Conservation (phyloP, 2,797 vertebrate species). For the Eptatretus atami region DNA sequence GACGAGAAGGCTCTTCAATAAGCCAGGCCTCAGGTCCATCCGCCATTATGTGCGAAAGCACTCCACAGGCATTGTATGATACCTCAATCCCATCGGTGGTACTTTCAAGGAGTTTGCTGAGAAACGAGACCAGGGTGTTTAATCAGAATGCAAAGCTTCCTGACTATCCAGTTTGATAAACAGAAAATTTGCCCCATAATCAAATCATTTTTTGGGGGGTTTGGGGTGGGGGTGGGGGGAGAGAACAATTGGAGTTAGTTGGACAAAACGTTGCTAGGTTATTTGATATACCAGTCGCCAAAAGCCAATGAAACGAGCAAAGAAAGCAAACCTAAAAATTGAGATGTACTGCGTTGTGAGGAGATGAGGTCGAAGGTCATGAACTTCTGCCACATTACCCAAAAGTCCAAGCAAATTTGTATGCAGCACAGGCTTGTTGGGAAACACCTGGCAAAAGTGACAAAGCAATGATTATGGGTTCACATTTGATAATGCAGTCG, state of each 20-base stretch:
- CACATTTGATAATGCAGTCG: too few relatives aligned
- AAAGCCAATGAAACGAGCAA: too few relatives aligned
- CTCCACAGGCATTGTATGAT: constrained; percentile 82
- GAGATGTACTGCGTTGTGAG: constrained; percentile 77
- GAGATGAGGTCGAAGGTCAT: constrained; percentile 48
- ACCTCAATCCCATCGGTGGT: constrained; percentile 92
- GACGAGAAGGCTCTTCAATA: constrained; percentile 39
- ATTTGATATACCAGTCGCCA: too few relatives aligned
- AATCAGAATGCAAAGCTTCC: too few relatives aligned
- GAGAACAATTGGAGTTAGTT: too few relatives aligned
- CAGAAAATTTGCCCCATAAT: too few relatives aligned
- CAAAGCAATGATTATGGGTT: too few relatives aligned
- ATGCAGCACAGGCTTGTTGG: constrained; percentile 82
- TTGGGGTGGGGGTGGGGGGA: too few relatives aligned
- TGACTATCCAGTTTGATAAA: too few relatives aligned
- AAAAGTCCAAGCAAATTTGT: constrained; percentile 85
- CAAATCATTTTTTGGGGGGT: too few relatives aligned
- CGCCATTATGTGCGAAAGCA: constrained; percentile 92
- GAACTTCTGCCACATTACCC: constrained; percentile 81
- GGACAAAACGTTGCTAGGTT: too few relatives aligned
- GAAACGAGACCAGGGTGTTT: not conserved
- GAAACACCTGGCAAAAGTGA: constrained; percentile 34
- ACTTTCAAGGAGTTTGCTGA: constrained; percentile 65
- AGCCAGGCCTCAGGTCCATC: constrained; percentile 59
- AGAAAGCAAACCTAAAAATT: constrained; percentile 44